These are phyloP conservation scores for Zygothrica quintamaculata DNA, from an alignment of 2,888 invertebrate genomes.

Conservation along the genomic window DNA sequence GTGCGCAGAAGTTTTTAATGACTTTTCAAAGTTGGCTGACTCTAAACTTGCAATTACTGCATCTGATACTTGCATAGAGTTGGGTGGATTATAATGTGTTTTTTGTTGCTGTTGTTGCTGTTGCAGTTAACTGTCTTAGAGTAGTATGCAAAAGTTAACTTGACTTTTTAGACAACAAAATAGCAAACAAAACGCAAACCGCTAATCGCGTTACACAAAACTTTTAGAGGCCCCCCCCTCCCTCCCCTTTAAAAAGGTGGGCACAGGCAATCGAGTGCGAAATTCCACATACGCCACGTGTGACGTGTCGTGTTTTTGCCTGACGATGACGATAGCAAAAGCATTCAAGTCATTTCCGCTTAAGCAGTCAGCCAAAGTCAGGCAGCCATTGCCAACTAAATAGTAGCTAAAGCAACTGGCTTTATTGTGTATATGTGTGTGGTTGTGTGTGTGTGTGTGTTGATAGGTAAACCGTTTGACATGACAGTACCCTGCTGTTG, in stretches of 20 bases:
- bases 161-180: slow-evolving; percentile 57
- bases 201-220: slow-evolving; percentile 79
- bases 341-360: slow-evolving; percentile 82
- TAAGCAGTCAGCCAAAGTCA: slow-evolving; percentile 69
- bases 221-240: too few relatives aligned
- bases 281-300: slow-evolving; percentile 77
- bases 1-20: slow-evolving; percentile 81
- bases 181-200: slow-evolving; percentile 74
- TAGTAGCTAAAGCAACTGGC: slow-evolving; percentile 11
- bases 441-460: too few relatives aligned
- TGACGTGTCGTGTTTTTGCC: slow-evolving; percentile 47
- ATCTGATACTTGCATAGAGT: slow-evolving; percentile 33
- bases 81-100: too few relatives aligned
- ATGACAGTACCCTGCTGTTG: slow-evolving; percentile 69
- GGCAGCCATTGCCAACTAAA: slow-evolving; percentile 31
- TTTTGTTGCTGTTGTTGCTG: slow-evolving; percentile 18
- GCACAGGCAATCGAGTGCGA: slow-evolving; percentile 74
- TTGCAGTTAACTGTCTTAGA: slow-evolving; percentile 37
- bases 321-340: slow-evolving; percentile 53
- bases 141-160: slow-evolving; percentile 35
- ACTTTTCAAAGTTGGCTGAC: slow-evolving; percentile 78
- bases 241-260: too few relatives aligned
- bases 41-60: slow-evolving; percentile 74
- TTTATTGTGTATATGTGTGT: too few relatives aligned
- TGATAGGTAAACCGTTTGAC: slow-evolving; percentile 45